These are phyloP conservation scores for Gnathonemus longibarbis DNA, from an alignment of 2,113 vertebrate species.

Conservation along the genomic window DNA sequence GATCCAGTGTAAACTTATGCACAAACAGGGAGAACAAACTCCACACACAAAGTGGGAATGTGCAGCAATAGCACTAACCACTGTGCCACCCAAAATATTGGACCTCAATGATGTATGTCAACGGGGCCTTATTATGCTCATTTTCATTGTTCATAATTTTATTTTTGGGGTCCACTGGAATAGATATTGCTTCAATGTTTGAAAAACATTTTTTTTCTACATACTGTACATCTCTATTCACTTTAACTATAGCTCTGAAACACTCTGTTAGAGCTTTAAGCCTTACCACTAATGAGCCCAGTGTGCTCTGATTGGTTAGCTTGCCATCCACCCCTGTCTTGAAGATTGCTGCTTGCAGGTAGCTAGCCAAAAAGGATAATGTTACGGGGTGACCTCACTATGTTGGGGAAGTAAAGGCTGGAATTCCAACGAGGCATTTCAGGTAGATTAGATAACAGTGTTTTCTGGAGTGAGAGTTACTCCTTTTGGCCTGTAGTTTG, in stretches of 20 bases:
- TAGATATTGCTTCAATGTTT: neutral
- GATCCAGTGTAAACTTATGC: neutral
- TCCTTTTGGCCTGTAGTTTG: neutral
- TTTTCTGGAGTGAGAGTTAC: neutral
- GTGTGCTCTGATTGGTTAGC: neutral
- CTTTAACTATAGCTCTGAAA: neutral
- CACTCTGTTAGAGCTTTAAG: neutral
- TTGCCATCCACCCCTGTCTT: neutral
- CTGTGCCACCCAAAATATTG: neutral
- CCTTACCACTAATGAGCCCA: neutral
- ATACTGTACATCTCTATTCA: neutral
- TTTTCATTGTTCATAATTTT: neutral
- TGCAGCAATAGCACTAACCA: neutral
- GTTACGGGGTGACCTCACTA: neutral
- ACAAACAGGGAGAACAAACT: neutral
- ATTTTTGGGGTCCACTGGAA: neutral
- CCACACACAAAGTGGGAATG: neutral
- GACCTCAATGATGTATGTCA: neutral
- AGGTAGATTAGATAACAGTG: neutral
- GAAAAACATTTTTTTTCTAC: neutral
- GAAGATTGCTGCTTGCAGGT: neutral
- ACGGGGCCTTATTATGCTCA: neutral
- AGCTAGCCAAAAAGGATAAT: neutral
- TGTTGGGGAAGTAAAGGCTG: neutral
- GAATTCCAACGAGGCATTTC: neutral